Conservation (phyloP, 2,113 vertebrate species). For the Forbesichthys agassizii region DNA sequence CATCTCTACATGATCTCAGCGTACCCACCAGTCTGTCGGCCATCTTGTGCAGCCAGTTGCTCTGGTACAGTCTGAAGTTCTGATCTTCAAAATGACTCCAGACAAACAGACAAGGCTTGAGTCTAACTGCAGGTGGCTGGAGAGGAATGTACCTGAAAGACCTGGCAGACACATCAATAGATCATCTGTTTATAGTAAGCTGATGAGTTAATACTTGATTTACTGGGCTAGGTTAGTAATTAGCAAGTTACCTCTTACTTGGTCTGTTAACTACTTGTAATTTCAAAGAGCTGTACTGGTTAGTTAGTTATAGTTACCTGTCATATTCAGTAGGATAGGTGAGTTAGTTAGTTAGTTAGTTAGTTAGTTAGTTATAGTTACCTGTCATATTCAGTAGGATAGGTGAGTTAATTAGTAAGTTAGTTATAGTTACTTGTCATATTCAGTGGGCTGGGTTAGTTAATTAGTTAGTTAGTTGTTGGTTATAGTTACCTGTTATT, state of each 20-base stretch:
- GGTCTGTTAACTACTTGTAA: background rate
- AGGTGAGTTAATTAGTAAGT: background rate
- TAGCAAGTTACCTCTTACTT: background rate
- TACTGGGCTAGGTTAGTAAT: background rate
- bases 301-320: background rate
- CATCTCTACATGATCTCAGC: background rate
- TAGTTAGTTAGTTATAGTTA: background rate
- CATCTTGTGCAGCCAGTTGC: slow-evolving; percentile 88
- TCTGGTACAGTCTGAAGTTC: slow-evolving; percentile 83
- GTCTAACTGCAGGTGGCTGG: slow-evolving; percentile 62
- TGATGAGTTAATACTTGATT: background rate
- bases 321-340: background rate
- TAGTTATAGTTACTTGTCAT: background rate
- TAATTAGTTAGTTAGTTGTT: background rate
- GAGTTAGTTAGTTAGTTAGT: background rate
- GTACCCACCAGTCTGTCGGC: slow-evolving; percentile 85
- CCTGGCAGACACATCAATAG: slow-evolving; percentile 64
- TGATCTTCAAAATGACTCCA: slow-evolving; percentile 93
- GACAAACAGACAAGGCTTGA: slow-evolving; percentile 84
- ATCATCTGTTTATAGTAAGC: background rate
- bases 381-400: background rate
- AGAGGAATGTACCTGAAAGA: slow-evolving; percentile 83
- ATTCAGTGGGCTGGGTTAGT: background rate
- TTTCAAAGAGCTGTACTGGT: background rate
- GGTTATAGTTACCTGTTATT: background rate